These are phyloP conservation scores for Misgurnus mizolepis DNA, from an alignment of 2,113 vertebrate species.

Conservation along the genomic window DNA sequence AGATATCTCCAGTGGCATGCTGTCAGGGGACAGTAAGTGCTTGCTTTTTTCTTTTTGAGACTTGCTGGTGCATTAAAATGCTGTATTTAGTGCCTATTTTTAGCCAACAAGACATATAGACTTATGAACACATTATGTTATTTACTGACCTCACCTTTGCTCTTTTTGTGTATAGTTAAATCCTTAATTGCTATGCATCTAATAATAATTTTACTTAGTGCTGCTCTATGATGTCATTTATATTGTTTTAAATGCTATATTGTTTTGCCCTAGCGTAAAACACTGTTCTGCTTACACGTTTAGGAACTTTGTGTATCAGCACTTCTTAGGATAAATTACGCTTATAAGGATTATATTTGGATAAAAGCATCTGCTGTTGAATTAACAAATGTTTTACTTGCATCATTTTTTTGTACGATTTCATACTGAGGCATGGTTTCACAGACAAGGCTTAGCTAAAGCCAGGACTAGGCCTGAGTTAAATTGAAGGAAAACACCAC, in stretches of 20 bases:
- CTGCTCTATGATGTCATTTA: slow-evolving; percentile 11
- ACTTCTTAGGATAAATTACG: background rate
- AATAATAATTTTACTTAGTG: slow-evolving; percentile 25
- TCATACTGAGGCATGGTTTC: too few relatives aligned
- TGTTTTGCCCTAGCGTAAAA: slow-evolving; percentile 13
- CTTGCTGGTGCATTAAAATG: background rate
- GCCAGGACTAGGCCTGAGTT: too few relatives aligned
- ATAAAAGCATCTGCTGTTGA: background rate
- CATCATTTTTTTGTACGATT: too few relatives aligned
- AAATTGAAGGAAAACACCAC: too few relatives aligned
- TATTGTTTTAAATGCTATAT: slow-evolving; percentile 13
- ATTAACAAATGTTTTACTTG: too few relatives aligned
- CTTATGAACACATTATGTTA: slow-evolving; percentile 32
- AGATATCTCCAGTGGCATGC: slow-evolving; percentile 30
- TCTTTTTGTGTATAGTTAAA: background rate
- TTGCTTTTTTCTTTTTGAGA: slow-evolving; percentile 18
- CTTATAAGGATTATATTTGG: background rate
- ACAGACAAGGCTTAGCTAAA: too few relatives aligned
- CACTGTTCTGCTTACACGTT: background rate
- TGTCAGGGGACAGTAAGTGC: slow-evolving; percentile 37
- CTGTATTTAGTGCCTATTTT: slow-evolving; percentile 36
- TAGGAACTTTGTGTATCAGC: slow-evolving; percentile 13
- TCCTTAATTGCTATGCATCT: background rate
- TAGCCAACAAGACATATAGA: slow-evolving; percentile 20
- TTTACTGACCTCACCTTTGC: slow-evolving; percentile 29